Conservation (phyloP, 2,888 invertebrate species). For the Amaurobius ferox region DNA sequence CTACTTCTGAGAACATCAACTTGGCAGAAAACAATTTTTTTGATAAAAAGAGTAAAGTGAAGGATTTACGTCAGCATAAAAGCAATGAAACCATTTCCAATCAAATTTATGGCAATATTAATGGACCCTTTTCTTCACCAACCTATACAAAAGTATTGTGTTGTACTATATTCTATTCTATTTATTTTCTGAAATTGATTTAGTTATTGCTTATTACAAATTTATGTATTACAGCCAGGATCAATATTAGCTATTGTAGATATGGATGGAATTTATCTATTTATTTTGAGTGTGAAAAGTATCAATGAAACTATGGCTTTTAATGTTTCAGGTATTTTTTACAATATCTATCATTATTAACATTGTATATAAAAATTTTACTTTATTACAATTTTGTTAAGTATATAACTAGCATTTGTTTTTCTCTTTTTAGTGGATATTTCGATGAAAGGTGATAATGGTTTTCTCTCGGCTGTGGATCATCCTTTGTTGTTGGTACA, state of each 20-base stretch:
- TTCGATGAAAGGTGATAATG: conserved; percentile 86
- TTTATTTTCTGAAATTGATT: too few relatives aligned
- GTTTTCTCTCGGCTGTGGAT: conserved; percentile 91
- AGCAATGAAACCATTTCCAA: too few relatives aligned
- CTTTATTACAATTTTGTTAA: too few relatives aligned
- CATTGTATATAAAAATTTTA: not conserved
- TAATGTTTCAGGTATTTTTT: conserved; percentile 62
- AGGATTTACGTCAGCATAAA: too few relatives aligned
- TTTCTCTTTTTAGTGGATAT: conserved; percentile 78
- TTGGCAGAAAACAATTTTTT: too few relatives aligned
- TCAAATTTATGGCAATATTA: too few relatives aligned
- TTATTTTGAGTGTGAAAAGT: conserved; percentile 80
- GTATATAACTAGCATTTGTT: not conserved
- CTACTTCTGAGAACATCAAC: too few relatives aligned
- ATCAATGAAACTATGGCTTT: conserved; percentile 32
- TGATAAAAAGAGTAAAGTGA: too few relatives aligned
- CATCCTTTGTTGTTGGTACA: conserved; percentile 89
- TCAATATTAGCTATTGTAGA: conserved; percentile 77
- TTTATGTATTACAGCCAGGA: conserved; percentile 13
- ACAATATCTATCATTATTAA: not conserved
- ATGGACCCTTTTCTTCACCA: too few relatives aligned
- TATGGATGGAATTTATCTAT: conserved; percentile 86
- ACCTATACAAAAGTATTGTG: too few relatives aligned
- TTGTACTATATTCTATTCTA: too few relatives aligned
- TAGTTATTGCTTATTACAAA: not conserved